Evolutionary conservation across 2,797 vertebrate species (phyloP), one percentile per base, ranked within the genome.

Genomic region (Muscicapa striata): DNA sequence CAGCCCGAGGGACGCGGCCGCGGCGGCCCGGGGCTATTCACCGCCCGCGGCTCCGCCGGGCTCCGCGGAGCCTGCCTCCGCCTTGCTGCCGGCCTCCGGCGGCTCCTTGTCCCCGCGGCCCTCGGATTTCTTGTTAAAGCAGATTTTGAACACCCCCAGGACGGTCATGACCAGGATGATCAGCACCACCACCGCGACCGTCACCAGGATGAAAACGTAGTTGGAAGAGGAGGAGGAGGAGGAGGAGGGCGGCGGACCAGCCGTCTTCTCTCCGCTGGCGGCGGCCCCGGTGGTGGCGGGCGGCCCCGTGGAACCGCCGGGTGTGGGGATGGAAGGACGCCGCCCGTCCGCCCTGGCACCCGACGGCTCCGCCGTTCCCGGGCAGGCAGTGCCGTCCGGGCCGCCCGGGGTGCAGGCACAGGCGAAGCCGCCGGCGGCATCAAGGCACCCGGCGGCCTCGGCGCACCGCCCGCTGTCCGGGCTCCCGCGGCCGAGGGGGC

Each of bases 61-160:
- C 63, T 89, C 94, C 22, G 63, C 27, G 11, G 70, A 49, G 68
- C 74, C 66, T 22, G 22, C 15, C 58, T 81, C 90, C 30, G 48
- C 83, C 59, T 88, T 66, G 93, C 91, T 48, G 45, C 8, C 7
- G 5, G 70, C 27, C 17, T 88, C 86, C 46, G 92, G 23, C 40
- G 63, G 34, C 24, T 75, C 87, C 54, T 97, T 97, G 19, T 54
- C 32, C 15, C 67, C 20, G 21, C 18, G 34, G 59, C 32, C 34
- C n/a, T 82, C 59, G 30, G 96, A 48, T 30, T 80, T 97, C 55
- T 96, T 98, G 12, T 94, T 97, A 92, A 98, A 97, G 93, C 98
- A 99, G 68, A 98, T 97, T 87, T 98, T 98, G 94, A 98, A 98
- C 15, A 97, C 97, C 15, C 97, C 97, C 61, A 98, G 89, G 4